Conservation (phyloP, 2,113 vertebrate genomes). For the Terrapene triunguis region DNA sequence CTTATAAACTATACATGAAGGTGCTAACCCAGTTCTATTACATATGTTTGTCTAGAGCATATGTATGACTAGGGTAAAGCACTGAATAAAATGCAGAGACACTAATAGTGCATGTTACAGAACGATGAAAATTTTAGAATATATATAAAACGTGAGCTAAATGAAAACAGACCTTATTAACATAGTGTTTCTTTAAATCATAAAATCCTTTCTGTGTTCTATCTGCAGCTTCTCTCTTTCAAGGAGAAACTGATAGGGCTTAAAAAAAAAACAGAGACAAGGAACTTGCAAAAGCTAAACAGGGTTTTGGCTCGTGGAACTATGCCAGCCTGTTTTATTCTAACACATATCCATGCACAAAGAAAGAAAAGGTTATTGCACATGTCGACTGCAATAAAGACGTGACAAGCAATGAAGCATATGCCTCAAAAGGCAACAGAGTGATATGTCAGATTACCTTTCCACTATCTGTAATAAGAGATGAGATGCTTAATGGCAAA, state of each 20-base stretch:
- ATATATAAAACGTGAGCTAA: slow-evolving; percentile 5
- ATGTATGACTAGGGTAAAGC: neutral
- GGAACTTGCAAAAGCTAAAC: neutral
- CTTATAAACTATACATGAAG: neutral
- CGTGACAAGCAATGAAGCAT: slow-evolving; percentile 22
- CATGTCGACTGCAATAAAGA: slow-evolving; percentile 28
- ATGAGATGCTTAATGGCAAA: neutral
- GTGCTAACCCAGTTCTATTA: neutral
- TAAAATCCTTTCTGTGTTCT: neutral
- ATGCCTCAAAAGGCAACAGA: slow-evolving; percentile 22
- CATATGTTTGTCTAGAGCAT: neutral
- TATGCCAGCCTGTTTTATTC: slow-evolving; percentile 37
- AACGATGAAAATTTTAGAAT: neutral
- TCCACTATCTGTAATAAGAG: neutral
- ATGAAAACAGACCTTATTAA: neutral
- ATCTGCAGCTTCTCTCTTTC: neutral
- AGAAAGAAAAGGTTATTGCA: slow-evolving; percentile 42
- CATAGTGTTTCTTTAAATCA: neutral
- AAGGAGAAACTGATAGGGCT: slow-evolving; percentile 21
- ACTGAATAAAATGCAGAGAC: neutral
- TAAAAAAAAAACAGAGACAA: neutral
- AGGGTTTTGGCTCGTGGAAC: slow-evolving; percentile 18
- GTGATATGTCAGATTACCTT: neutral
- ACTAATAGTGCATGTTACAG: neutral
- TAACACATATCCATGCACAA: slow-evolving; percentile 38